Conservation (phyloP, 1,140 invertebrate species). For the Macrosteles quadrilineatus region DNA sequence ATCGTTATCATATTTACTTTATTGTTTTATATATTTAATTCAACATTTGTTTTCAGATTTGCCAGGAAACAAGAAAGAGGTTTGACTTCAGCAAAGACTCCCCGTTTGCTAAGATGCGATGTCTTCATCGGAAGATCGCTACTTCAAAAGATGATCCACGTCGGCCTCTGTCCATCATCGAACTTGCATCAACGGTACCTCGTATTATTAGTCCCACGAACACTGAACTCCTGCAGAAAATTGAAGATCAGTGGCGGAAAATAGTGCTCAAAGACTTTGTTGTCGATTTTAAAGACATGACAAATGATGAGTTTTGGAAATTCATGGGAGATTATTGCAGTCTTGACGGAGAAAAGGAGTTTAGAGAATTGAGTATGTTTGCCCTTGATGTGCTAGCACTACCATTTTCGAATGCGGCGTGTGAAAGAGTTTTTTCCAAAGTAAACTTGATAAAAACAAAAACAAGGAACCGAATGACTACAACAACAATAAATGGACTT, state of each 20-base stretch:
- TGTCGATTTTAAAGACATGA: background rate
- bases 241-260: conserved; percentile 10
- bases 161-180: too few species aligned
- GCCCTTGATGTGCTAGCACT: conserved; percentile 37
- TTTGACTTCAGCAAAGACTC: background rate
- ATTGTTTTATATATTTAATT: too few species aligned
- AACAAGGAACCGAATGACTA: conserved; percentile 28
- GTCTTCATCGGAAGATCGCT: too few species aligned
- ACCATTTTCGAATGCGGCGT: conserved; percentile 35
- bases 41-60: too few species aligned
- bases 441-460: conserved; percentile 38
- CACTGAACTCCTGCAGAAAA: background rate
- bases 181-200: too few species aligned
- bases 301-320: background rate
- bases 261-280: background rate
- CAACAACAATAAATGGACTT: conserved; percentile 21
- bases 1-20: too few species aligned
- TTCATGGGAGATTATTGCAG: background rate
- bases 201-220: background rate
- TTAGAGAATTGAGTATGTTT: conserved; percentile 5
- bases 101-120: background rate
- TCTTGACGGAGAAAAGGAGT: background rate
- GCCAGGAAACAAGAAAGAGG: background rate
- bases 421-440: conserved; percentile 35
- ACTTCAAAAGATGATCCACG: too few species aligned